Base-by-base conservation (phyloP, 2,797 vertebrate species). In the Ispidina lecontei region DNA sequence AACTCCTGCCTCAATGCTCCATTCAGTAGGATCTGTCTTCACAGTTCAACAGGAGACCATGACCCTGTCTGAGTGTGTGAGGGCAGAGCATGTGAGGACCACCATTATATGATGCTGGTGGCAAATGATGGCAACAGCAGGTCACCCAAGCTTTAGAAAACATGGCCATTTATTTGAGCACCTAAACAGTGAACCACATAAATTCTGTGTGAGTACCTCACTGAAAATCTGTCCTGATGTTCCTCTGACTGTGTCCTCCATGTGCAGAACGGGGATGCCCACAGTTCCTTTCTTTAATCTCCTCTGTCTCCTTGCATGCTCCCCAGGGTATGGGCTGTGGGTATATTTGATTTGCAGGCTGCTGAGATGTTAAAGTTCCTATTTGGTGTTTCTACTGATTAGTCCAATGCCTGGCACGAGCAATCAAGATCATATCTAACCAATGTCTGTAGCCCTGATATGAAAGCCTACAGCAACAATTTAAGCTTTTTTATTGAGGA, bases 61-160 rank as follows among this genome's bases (percentile, higher is more conserved):
- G 16, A 14, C 6, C 5, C 46, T 51, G 10, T 10, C 23, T 28
- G 43, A 28, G n/a, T 7, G 3, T 28, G 10, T 54, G 43, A 72
- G 33, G 12, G 23, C 55, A 85, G 62, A 64, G 20, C 1, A 1
- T 4, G 3, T 39, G 6, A 84, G 23, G 28, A 51, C 3, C 6
- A 31, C 4, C 3, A 4, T 23, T 41, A n/a, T 1, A 4, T 54
- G 64, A 25, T 1, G 1, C 7, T 80, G 26, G 13, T 29, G 44
- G 19, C 15, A 73, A 68, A 23, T 25, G 12, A 25, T 63, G 16
- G 3, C 17, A 76, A 62, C 25, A n/a, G 28, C 19, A 77, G 43
- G 29, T 9, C 64, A 43, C 16, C 0, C 1, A 73, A 19, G 15
- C 39, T 69, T 41, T 41, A 62, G 47, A 59, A 91, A 89, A 49